These are phyloP conservation scores for Lucilia cuprina DNA, from an alignment of 1,140 invertebrate genomes.

Conservation along the genomic window DNA sequence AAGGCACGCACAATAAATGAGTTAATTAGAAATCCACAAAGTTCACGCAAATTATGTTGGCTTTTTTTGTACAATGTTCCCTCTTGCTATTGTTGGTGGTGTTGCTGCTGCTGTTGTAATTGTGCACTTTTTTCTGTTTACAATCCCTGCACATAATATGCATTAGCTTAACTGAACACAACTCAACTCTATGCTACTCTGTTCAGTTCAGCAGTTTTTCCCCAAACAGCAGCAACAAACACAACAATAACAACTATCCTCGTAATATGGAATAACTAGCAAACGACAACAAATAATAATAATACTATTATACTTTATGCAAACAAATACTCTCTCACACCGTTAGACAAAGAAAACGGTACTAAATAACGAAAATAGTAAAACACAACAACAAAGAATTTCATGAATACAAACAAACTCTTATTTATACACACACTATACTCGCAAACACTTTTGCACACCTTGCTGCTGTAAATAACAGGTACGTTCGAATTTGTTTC, in stretches of 20 bases:
- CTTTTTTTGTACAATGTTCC: neutral
- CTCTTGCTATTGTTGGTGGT: neutral
- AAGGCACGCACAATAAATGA: constrained; percentile 19
- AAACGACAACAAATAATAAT: constrained; percentile 8
- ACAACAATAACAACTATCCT: no score
- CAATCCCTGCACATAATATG: neutral
- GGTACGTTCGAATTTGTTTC: neutral
- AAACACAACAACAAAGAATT: neutral
- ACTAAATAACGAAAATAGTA: neutral
- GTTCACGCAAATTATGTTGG: constrained; percentile 6
- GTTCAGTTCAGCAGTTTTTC: neutral
- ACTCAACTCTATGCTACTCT: neutral
- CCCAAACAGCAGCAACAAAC: neutral
- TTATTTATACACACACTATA: neutral
- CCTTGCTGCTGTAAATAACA: neutral
- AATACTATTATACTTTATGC: neutral
- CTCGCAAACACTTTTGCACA: neutral
- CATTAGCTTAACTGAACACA: neutral
- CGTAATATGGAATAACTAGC: neutral
- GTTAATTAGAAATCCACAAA: constrained; percentile 32
- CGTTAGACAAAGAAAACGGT: neutral
- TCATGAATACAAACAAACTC: neutral
- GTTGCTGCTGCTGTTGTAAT: neutral
- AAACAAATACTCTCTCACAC: neutral
- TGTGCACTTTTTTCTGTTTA: neutral